Conservation (phyloP, 2,113 vertebrate species). For the Narcine bancroftii region DNA sequence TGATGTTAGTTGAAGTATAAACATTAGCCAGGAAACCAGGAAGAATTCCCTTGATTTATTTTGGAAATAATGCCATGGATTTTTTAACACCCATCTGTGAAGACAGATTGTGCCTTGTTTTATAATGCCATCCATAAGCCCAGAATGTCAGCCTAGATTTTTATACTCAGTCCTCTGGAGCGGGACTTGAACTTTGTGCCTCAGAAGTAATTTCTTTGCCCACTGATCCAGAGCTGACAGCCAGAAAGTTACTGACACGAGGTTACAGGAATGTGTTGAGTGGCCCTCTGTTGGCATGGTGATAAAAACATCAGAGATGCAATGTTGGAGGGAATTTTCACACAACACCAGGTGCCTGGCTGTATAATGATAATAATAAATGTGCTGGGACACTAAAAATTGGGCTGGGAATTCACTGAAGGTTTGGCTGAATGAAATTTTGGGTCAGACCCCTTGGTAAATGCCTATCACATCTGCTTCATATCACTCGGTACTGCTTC, state of each 20-base stretch:
- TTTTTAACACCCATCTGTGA: neutral
- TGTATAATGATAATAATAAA: neutral
- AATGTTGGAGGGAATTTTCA: neutral
- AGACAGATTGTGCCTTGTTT: neutral
- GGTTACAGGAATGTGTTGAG: neutral
- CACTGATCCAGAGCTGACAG: neutral
- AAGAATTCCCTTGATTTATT: neutral
- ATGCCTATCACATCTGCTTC: neutral
- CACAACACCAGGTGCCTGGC: too few relatives aligned
- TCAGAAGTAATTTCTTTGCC: neutral
- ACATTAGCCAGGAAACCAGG: neutral
- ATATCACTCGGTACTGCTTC: too few relatives aligned
- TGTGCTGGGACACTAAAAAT: neutral
- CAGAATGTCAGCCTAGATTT: neutral
- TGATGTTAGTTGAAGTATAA: neutral
- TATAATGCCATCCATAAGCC: neutral
- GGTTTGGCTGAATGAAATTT: neutral
- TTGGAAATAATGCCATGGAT: neutral
- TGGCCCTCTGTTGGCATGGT: neutral
- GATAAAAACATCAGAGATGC: neutral
- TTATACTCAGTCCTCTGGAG: neutral
- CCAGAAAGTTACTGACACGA: neutral
- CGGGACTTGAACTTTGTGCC: neutral
- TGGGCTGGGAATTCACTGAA: neutral
- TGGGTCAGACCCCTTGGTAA: neutral